Percentiles rank a stretch among this genome's conserved stretches.
Evolutionary conservation across 2,888 invertebrate genomes (phyloP).

Genomic region (Ypsolopha sequella): DNA sequence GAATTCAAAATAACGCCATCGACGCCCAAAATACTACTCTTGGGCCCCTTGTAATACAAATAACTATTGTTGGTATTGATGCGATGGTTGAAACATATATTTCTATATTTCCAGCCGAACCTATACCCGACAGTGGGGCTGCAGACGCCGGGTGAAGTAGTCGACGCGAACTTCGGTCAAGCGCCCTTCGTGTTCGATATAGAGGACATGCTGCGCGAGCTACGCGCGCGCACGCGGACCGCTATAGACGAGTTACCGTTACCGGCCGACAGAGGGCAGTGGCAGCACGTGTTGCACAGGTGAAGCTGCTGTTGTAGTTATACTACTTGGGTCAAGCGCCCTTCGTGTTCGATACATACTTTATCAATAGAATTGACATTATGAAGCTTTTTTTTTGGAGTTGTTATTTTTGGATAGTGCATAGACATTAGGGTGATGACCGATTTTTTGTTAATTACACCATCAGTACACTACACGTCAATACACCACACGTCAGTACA

Average conservation of each 20-base stretch:
- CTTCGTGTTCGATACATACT: too few relatives aligned
- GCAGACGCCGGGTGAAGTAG: slow-evolving; percentile 98
- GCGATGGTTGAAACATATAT: too few relatives aligned
- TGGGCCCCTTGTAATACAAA: too few relatives aligned
- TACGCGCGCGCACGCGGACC: slow-evolving; percentile 84
- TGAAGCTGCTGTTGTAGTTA: slow-evolving; percentile 29
- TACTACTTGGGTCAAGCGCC: neutral
- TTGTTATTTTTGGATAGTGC: too few relatives aligned
- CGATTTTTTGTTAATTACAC: slow-evolving; percentile 14
- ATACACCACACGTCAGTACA: too few relatives aligned
- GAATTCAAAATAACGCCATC: too few relatives aligned
- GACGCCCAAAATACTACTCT: too few relatives aligned
- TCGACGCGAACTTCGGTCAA: slow-evolving; percentile 99
- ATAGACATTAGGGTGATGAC: too few relatives aligned
- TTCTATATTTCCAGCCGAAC: slow-evolving; percentile 81
- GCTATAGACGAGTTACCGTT: slow-evolving; percentile 91
- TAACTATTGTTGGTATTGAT: too few relatives aligned
- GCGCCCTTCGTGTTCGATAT: slow-evolving; percentile 98
- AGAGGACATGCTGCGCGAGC: slow-evolving; percentile 95
- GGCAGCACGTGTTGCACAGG: slow-evolving; percentile 94
- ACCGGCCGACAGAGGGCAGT: slow-evolving; percentile 89
- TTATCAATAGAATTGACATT: neutral
- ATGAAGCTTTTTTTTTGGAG: neutral
- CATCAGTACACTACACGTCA: too few relatives aligned
- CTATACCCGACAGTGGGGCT: slow-evolving; percentile 98